Base-by-base conservation (phyloP, 2,888 invertebrate species). In the Danaus chrysippus region DNA sequence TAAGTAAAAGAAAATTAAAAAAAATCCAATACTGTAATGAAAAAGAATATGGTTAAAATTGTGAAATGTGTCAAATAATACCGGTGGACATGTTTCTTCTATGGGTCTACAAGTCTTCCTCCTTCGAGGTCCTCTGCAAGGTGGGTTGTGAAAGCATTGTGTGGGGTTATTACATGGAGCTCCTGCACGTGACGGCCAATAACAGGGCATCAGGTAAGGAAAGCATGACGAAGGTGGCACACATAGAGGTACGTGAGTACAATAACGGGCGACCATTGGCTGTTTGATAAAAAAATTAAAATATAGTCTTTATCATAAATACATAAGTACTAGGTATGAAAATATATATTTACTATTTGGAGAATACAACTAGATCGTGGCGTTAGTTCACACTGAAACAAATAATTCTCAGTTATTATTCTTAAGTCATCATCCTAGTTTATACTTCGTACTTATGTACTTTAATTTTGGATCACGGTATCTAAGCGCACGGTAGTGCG, bases 201-300 rank as follows among this genome's bases (percentile, higher is more conserved):
- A 89, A 68, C 90, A 91, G 0, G 90, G 90, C 86, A 84, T 84
- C 56, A 87, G 71, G 70, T 86, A 89, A 0, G 89, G 88, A 68
- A 86, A 90, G 69, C 81, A 82, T 0, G 81, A 71, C 0, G 86
- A 82, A 0, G 90, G 89, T 0, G 87, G 86, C 1, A 79, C 58
- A 72, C 90, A 91, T 10, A 66, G 80, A 0, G 90, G 90, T 0
- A 70, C 34, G 71, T 91, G 90, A 65, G 78, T 72, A 70, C 90
- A 91, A 2, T 78, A 68, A 0, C 87, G 75, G 1, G 87, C 82
- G 63, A 79, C 74, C 54, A 78, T 54, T 1, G 90, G 89, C 90
- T 90, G 71, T n/a, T 11, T 17, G n/a, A 55, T 56, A 44, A 17
- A 44, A 42, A 52, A 11, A 15, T 34, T 43, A 11, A 54, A 17